Evolutionary conservation across 2,113 vertebrate genomes (phyloP), one percentile per base, ranked within the genome.

Genomic region (Tenrec ecaudatus): DNA sequence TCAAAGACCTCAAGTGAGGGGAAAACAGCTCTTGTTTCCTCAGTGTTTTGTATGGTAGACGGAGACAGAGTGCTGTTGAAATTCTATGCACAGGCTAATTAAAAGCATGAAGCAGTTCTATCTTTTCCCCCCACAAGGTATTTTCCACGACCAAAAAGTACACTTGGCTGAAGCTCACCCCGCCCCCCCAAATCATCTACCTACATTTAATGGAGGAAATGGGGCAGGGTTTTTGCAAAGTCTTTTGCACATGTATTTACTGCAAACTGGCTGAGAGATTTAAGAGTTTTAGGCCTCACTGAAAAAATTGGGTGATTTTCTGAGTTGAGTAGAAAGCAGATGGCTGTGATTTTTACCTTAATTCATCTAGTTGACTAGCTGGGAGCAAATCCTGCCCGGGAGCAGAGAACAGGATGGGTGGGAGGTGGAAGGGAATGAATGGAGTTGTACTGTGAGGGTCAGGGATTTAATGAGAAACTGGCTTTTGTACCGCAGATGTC

Each of bases 1-100:
- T 96, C 83, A 86, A 92, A 96, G 93, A 40, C 82, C 71, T 95
- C 89, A 92, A 95, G 96, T 94, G 93, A 81, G 58, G 47, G 76
- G 84, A 81, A 95, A 95, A 93, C 77, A 75, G 94, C 73, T 89
- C 88, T 93, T 92, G 81, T 96, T 96, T 95, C 82, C 78, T 89
- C 77, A 79, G 90, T 89, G 89, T 89, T 96, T 96, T 92, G 89
- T 96, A 64, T 43, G 85, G 31, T n/a, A 73, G 92, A 80, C 73
- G 90, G 94, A 92, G 83, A 86, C 25, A 29, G 75, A 89, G 47
- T 91, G 83, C 43, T 87, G 92, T 95, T 94, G 91, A 91, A 96
- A 93, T 94, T 96, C 78, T 60, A 31, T 81, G 78, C 89, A 91
- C 81, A 94, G 78, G 57, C 92, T 89, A 95, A 95, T 96, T 96